Conservation (phyloP, 2,888 invertebrate genomes). For the Luperina nickerlii region DNA sequence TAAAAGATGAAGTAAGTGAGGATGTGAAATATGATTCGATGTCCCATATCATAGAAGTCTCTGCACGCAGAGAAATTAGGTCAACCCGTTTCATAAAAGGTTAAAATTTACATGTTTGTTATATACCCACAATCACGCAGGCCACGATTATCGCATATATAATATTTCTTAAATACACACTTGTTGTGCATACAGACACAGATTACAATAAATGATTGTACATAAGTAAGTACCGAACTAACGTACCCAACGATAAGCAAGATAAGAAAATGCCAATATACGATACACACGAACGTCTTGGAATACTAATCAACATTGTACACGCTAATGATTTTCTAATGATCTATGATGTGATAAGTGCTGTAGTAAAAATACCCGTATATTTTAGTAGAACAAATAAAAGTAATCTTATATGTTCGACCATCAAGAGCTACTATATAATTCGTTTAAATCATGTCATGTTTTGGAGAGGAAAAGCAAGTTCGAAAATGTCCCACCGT, state of each 20-base stretch:
- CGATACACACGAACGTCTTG: slow-evolving; percentile 30
- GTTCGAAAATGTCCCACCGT: slow-evolving; percentile 47
- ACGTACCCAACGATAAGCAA: slow-evolving; percentile 53
- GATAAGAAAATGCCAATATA: slow-evolving; percentile 55
- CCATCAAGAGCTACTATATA: slow-evolving; percentile 13
- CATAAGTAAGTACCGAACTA: slow-evolving; percentile 32
- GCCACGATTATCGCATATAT: slow-evolving; percentile 40
- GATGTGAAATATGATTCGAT: too few relatives aligned
- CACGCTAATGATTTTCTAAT: slow-evolving; percentile 58
- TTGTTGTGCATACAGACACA: slow-evolving; percentile 36
- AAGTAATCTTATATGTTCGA: slow-evolving; percentile 8
- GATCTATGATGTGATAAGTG: slow-evolving; percentile 29
- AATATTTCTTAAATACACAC: slow-evolving; percentile 42
- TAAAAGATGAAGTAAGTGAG: not conserved
- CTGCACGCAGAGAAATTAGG: slow-evolving; percentile 34
- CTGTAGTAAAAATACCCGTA: slow-evolving; percentile 7
- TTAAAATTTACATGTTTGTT: slow-evolving; percentile 36
- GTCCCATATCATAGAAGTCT: not conserved
- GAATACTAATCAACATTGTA: slow-evolving; percentile 42
- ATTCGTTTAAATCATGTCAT: slow-evolving; percentile 28
- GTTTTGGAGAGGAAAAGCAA: slow-evolving; percentile 58
- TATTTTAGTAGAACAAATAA: slow-evolving; percentile 30
- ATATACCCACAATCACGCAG: slow-evolving; percentile 23
- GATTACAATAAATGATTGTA: slow-evolving; percentile 58
- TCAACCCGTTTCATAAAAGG: slow-evolving; percentile 26